These are phyloP conservation scores for Toxotes chatareus DNA, from an alignment of 2,113 vertebrate genomes.

Conservation along the genomic window DNA sequence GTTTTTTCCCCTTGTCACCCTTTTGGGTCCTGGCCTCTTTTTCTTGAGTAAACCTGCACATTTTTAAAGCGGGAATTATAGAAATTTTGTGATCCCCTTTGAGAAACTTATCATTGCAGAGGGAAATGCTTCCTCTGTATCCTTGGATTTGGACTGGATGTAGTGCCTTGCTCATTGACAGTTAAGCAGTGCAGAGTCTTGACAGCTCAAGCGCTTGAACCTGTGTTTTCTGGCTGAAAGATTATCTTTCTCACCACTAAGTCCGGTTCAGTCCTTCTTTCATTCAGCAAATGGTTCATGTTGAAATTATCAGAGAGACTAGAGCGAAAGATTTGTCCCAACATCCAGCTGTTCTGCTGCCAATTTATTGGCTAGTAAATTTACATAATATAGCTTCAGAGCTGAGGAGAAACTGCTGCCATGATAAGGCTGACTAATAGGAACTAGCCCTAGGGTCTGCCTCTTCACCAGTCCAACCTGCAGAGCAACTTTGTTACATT, in stretches of 20 bases:
- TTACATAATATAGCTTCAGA: neutral
- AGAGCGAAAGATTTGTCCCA: neutral
- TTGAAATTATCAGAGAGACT: no score
- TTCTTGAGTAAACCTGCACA: neutral
- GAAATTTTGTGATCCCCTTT: neutral
- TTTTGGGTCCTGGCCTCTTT: neutral
- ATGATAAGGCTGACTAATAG: neutral
- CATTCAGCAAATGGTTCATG: neutral
- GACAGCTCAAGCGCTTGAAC: slow-evolving; percentile 20
- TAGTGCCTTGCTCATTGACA: slow-evolving; percentile 8
- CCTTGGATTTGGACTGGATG: neutral
- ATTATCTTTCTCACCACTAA: neutral
- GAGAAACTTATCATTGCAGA: neutral
- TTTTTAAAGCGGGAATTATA: neutral
- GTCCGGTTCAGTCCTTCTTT: neutral
- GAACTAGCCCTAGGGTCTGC: slow-evolving; percentile 34
- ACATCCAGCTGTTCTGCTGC: neutral
- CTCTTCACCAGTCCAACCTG: slow-evolving; percentile 52
- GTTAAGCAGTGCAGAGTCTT: slow-evolving; percentile 2
- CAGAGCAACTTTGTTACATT: slow-evolving; percentile 34
- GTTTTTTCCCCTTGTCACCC: neutral
- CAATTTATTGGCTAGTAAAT: neutral
- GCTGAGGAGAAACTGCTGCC: neutral
- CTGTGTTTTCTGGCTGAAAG: neutral
- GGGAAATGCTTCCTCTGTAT: neutral